phyloP scores from a whole-genome alignment of 2,797 vertebrate genomes.

The Macropus fuliginosus region DNA sequence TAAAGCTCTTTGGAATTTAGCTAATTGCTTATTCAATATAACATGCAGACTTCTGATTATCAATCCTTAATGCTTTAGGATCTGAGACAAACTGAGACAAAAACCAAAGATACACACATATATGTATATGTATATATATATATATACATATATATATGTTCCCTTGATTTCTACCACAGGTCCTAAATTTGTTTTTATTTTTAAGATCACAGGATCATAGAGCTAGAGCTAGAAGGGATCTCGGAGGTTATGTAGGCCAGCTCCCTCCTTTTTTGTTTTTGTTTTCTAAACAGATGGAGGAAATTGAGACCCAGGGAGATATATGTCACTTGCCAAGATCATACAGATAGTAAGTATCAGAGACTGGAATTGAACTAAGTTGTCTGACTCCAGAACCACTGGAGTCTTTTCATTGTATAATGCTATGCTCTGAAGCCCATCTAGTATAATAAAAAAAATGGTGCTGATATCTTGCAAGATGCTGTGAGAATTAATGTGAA shows the following conservation, averaged over 20 bases:
- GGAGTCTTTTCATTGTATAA: background rate
- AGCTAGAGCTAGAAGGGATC: background rate
- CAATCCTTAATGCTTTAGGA: constrained; percentile 23
- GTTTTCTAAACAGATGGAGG: background rate
- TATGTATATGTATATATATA: background rate
- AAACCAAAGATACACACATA: background rate
- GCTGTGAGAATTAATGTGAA: background rate
- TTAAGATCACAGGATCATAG: background rate
- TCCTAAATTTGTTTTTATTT: background rate
- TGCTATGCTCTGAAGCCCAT: background rate
- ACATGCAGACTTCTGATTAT: background rate
- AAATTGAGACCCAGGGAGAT: background rate
- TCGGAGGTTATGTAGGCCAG: background rate
- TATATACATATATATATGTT: background rate
- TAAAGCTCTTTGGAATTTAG: background rate
- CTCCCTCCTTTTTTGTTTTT: background rate
- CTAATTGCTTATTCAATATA: constrained; percentile 21
- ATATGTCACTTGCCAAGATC: background rate
- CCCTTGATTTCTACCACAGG: background rate
- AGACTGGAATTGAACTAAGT: background rate
- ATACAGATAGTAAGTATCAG: background rate
- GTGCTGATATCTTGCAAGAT: background rate
- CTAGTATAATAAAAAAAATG: background rate
- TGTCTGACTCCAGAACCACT: background rate
- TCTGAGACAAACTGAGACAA: background rate